A percentile compares a stretch with the other conserved stretches of the same genome.
Evolutionary conservation across 2,888 invertebrate species (phyloP).

Genomic region (Andrena minutula): DNA sequence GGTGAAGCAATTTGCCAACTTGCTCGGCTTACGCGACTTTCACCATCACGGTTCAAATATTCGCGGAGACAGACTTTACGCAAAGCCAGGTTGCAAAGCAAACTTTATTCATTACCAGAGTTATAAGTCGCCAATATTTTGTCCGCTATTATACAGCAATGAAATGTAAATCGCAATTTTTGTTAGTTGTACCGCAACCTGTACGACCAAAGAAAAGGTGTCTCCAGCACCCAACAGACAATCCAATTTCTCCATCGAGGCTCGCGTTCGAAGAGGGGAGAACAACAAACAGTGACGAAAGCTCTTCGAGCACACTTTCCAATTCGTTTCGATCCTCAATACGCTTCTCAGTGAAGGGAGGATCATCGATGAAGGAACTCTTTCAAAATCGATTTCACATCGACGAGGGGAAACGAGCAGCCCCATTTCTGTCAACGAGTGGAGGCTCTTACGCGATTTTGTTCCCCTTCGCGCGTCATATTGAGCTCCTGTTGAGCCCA

Average conservation of each 20-base stretch:
- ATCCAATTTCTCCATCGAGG: background rate
- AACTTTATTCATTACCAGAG: background rate
- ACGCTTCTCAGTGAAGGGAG: constrained; percentile 8
- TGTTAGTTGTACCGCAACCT: constrained; percentile 5
- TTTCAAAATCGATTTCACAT: constrained; percentile 8
- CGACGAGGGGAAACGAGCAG: background rate
- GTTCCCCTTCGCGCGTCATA: background rate
- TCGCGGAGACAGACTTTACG: background rate
- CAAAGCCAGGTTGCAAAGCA: no score
- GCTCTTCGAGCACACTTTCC: constrained; percentile 1
- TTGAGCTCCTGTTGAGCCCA: background rate
- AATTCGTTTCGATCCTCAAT: background rate
- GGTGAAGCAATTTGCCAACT: background rate
- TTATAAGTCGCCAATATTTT: background rate
- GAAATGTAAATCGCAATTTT: background rate
- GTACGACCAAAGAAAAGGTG: constrained; percentile 12
- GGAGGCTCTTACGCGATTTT: background rate
- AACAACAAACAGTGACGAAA: constrained; percentile 18
- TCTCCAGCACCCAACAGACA: background rate
- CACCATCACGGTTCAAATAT: background rate
- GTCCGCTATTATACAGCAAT: constrained; percentile 13
- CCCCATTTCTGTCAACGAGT: background rate
- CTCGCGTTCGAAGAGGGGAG: constrained; percentile 14
- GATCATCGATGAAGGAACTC: constrained; percentile 47
- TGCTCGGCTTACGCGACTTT: background rate